phyloP scores from a whole-genome alignment of 2,888 invertebrate species.

The Caenorhabditis imperialis region DNA sequence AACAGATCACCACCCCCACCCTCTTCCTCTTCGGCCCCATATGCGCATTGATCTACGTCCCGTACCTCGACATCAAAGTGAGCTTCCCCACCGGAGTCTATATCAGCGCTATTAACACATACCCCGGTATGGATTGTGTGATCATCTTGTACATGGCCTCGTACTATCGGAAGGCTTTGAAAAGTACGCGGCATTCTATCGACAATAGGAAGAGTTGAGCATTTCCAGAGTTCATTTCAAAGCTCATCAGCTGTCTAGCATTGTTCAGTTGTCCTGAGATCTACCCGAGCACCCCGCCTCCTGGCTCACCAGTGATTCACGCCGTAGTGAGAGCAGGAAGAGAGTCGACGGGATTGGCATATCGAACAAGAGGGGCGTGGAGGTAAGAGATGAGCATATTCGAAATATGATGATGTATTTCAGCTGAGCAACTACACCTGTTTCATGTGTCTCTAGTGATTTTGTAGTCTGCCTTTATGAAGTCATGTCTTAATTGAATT shows the following conservation, averaged over 20 bases:
- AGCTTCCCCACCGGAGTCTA: slow-evolving; percentile 3
- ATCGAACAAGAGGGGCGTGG: too few species aligned
- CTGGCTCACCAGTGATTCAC: too few species aligned
- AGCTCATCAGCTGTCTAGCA: not conserved
- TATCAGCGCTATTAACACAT: not conserved
- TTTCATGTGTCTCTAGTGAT: too few species aligned
- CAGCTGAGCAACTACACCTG: too few species aligned
- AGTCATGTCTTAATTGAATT: too few species aligned
- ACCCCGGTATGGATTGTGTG: slow-evolving; percentile 3
- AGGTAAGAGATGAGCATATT: too few species aligned
- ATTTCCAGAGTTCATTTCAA: not conserved
- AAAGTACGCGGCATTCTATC: not conserved
- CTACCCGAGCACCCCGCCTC: too few species aligned
- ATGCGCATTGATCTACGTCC: not conserved
- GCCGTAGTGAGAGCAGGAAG: too few species aligned
- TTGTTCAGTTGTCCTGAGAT: too few species aligned
- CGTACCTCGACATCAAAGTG: slow-evolving; percentile 4
- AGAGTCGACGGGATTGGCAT: too few species aligned
- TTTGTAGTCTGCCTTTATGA: too few species aligned
- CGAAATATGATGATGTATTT: too few species aligned
- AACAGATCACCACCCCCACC: slow-evolving; percentile 4
- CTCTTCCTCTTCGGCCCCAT: not conserved
- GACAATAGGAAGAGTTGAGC: not conserved
- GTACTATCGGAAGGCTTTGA: not conserved
- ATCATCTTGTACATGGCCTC: not conserved